phyloP scores from a whole-genome alignment of 2,113 vertebrate genomes.

The Edolisoma coerulescens region DNA sequence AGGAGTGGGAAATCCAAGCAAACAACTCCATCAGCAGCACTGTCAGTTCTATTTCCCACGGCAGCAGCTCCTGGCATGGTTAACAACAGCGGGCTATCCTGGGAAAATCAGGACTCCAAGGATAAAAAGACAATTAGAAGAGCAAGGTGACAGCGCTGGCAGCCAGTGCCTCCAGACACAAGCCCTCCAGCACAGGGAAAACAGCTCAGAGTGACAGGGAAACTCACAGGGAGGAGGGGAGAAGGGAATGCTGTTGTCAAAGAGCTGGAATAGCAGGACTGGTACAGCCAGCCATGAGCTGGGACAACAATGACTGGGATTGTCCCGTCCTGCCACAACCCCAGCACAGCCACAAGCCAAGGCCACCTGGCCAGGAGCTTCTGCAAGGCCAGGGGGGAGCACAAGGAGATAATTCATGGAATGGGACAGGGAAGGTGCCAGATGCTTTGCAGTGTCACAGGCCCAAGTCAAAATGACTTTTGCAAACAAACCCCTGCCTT shows the following conservation, averaged over 20 bases:
- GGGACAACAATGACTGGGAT: neutral
- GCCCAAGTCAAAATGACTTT: neutral
- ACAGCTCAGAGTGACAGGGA: neutral
- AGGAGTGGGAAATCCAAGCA: neutral
- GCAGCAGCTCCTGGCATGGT: neutral
- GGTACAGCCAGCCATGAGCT: neutral
- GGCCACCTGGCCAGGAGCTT: neutral
- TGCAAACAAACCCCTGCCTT: neutral
- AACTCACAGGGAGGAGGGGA: neutral
- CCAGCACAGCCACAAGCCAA: neutral
- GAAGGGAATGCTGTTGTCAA: neutral
- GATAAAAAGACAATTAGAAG: neutral
- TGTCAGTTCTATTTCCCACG: fast-evolving
- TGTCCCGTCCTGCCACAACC: neutral
- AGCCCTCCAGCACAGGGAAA: neutral
- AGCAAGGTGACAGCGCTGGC: neutral
- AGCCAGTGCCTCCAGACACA: neutral
- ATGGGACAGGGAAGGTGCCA: neutral
- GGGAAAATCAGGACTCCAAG: neutral
- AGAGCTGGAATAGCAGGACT: neutral
- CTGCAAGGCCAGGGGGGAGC: neutral
- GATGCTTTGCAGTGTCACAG: neutral
- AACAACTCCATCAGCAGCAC: neutral
- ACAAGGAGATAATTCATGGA: neutral
- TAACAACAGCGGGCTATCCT: neutral